These are phyloP conservation scores for Oncorhynchus mykiss DNA, from an alignment of 2,113 vertebrate species.

Conservation along the genomic window DNA sequence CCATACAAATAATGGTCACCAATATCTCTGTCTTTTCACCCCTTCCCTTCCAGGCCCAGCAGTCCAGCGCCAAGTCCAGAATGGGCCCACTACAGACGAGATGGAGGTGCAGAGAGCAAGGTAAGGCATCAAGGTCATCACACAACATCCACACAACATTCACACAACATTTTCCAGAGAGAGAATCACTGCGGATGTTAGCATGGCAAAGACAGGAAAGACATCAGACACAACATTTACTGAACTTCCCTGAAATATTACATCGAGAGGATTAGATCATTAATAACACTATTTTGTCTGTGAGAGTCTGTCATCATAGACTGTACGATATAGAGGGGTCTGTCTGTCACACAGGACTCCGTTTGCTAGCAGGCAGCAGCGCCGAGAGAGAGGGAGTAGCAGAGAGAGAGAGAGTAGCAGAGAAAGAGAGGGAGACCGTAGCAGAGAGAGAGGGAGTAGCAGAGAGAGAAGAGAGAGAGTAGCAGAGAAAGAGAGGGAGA, in stretches of 20 bases:
- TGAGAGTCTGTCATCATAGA: too few species aligned
- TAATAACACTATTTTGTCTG: background rate
- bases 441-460: too few species aligned
- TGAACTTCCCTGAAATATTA: background rate
- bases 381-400: too few species aligned
- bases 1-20: background rate
- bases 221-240: background rate
- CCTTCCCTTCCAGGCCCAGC: constrained; percentile 81
- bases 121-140: constrained; percentile 60
- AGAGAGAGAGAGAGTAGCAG: too few species aligned
- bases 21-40: background rate
- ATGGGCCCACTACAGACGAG: constrained; percentile 95
- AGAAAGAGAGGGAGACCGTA: too few species aligned
- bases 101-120: constrained; percentile 91
- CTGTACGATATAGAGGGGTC: background rate
- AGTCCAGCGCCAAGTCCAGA: constrained; percentile 87
- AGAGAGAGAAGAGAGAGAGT: too few species aligned
- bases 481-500: too few species aligned
- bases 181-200: too few species aligned
- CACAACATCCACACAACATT: too few species aligned
- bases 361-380: background rate
- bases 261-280: background rate
- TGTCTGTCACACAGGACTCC: background rate
- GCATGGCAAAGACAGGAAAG: background rate
- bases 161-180: too few species aligned